Conservation (phyloP, 2,113 vertebrate genomes). For the Crotalus helleri region DNA sequence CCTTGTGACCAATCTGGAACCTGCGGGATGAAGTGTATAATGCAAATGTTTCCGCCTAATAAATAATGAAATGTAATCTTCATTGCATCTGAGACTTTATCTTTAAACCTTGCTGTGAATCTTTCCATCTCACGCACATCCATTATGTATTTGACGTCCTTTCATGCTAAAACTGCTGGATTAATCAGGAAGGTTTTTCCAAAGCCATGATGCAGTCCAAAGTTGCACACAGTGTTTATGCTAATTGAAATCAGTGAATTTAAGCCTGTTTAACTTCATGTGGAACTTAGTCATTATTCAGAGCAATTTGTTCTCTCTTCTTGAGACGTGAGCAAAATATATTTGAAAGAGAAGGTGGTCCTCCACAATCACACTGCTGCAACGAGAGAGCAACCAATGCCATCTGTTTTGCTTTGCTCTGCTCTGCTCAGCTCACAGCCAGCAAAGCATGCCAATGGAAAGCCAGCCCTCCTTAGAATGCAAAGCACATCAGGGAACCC, state of each 20-base stretch:
- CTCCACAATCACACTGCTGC: not conserved
- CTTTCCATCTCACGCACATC: not conserved
- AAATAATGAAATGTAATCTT: not conserved
- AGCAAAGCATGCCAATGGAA: not conserved
- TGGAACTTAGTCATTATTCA: not conserved
- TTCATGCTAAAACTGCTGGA: not conserved
- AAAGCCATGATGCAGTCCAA: not conserved
- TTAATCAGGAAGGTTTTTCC: not conserved
- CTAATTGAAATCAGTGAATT: not conserved
- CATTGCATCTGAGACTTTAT: not conserved
- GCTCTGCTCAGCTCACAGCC: not conserved
- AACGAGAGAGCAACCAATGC: not conserved
- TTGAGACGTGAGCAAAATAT: not conserved
- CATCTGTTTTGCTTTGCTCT: not conserved
- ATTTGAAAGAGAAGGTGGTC: not conserved
- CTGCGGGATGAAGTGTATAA: too few species aligned
- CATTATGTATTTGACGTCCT: not conserved
- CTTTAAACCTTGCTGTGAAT: not conserved
- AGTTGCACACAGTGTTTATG: not conserved
- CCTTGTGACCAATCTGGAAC: not conserved
- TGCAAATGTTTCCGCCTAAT: not conserved
- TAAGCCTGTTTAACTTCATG: not conserved
- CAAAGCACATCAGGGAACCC: constrained; percentile 28
- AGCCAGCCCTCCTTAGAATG: not conserved
- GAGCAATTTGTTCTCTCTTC: constrained; percentile 3